These are phyloP conservation scores for Plebejus anna DNA, from an alignment of 2,888 invertebrate genomes.

Conservation along the genomic window DNA sequence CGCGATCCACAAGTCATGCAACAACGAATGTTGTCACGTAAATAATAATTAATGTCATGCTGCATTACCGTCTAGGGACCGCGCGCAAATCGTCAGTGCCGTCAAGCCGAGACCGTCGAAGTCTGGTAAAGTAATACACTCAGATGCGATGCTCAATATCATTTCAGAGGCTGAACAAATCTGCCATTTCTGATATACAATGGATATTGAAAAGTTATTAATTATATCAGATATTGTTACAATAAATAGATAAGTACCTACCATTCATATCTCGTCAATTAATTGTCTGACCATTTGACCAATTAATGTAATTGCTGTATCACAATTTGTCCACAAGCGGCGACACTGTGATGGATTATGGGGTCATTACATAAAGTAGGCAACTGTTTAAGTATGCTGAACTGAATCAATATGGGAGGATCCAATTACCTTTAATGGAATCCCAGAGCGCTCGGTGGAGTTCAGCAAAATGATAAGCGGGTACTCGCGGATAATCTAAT, in stretches of 20 bases:
- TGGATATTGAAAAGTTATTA: too few species aligned
- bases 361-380: constrained; percentile 40
- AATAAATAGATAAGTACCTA: neutral
- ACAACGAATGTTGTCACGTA: too few species aligned
- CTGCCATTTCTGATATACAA: too few species aligned
- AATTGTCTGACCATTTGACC: neutral
- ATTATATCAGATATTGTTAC: neutral
- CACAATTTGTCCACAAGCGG: neutral
- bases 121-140: too few species aligned
- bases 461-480: constrained; percentile 39
- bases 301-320: neutral
- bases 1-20: too few species aligned
- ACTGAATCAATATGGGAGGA: constrained; percentile 46
- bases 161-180: too few species aligned
- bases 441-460: constrained; percentile 45
- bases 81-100: too few species aligned
- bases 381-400: constrained; percentile 38
- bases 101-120: too few species aligned
- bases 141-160: too few species aligned
- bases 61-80: too few species aligned
- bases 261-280: neutral
- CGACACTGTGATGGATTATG: constrained; percentile 48
- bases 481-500: constrained; percentile 10
- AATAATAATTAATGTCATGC: too few species aligned
- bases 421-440: constrained; percentile 73